Percentiles rank a stretch among this genome's conserved stretches.
Evolutionary conservation across 2,888 invertebrate species (phyloP).

Genomic region (Mythimna impura): DNA sequence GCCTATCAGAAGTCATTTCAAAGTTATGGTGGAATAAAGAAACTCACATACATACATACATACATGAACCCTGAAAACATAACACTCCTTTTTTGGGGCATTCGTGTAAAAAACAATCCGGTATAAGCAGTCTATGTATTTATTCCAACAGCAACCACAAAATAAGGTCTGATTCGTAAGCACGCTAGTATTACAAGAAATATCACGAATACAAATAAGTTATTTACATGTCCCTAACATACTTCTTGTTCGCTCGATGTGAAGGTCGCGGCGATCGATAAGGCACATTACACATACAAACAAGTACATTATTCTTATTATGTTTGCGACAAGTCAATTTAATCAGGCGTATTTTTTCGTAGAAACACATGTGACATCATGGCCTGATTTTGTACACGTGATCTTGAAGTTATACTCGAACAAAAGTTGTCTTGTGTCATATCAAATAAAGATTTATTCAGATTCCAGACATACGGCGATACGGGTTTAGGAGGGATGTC

Average conservation of each 20-base stretch:
- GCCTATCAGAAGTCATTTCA: too few species aligned
- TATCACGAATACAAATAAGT: slow-evolving; percentile 41
- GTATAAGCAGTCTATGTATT: slow-evolving; percentile 10
- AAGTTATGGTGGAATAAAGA: too few species aligned
- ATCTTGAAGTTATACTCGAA: not conserved
- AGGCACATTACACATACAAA: slow-evolving; percentile 37
- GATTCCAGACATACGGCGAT: too few species aligned
- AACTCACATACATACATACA: too few species aligned
- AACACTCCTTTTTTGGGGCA: too few species aligned
- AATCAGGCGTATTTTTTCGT: slow-evolving; percentile 2
- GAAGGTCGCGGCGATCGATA: slow-evolving; percentile 55
- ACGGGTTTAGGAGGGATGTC: too few species aligned
- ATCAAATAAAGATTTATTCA: too few species aligned
- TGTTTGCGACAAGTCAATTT: slow-evolving; percentile 44
- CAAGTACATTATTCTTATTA: slow-evolving; percentile 40
- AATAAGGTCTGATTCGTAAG: slow-evolving; percentile 21
- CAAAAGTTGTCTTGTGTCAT: not conserved
- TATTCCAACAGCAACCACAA: slow-evolving; percentile 18
- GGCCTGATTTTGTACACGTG: not conserved
- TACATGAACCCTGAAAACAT: too few species aligned
- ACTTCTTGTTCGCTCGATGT: slow-evolving; percentile 34
- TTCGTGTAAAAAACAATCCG: too few species aligned
- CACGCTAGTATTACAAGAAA: slow-evolving; percentile 17
- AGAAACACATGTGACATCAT: not conserved
- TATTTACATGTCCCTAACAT: slow-evolving; percentile 46